phyloP scores from a whole-genome alignment of 2,888 invertebrate species.

The Ochropacha duplaris region DNA sequence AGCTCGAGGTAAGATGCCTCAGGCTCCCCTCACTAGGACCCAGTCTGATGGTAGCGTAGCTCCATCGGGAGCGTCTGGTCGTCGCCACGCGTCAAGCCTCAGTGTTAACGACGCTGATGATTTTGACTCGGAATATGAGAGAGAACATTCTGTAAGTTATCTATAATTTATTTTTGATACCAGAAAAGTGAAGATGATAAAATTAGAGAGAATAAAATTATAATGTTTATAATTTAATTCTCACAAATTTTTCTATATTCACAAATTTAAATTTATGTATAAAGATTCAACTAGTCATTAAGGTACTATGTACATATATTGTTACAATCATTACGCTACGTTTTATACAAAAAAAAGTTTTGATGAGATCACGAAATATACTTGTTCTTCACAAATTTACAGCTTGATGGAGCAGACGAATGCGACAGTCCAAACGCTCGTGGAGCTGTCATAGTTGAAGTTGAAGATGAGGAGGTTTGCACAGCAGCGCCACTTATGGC shows the following conservation, averaged over 20 bases:
- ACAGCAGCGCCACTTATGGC: conserved; percentile 89
- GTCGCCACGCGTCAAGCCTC: conserved; percentile 87
- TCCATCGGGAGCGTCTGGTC: conserved; percentile 81
- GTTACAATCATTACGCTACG: no score
- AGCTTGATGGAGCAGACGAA: conserved; percentile 64
- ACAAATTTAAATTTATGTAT: no score
- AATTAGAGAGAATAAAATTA: no score
- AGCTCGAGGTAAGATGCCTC: conserved; percentile 51
- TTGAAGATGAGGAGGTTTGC: conserved; percentile 91
- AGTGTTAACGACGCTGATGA: conserved; percentile 89
- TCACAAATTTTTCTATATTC: no score
- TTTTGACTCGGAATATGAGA: conserved; percentile 81
- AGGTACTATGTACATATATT: no score
- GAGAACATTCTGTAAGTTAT: conserved; percentile 65
- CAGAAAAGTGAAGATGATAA: no score
- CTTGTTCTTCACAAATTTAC: conserved; percentile 2
- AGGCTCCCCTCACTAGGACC: conserved; percentile 85
- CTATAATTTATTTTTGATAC: no score
- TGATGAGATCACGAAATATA: not conserved
- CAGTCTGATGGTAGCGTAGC: conserved; percentile 91
- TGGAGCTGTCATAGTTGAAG: conserved; percentile 90
- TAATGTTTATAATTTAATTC: no score
- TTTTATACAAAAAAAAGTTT: not conserved
- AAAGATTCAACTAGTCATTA: no score
- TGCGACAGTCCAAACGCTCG: conserved; percentile 79